These are phyloP conservation scores for Sitophilus oryzae DNA, from an alignment of 1,140 invertebrate species.

Conservation along the genomic window DNA sequence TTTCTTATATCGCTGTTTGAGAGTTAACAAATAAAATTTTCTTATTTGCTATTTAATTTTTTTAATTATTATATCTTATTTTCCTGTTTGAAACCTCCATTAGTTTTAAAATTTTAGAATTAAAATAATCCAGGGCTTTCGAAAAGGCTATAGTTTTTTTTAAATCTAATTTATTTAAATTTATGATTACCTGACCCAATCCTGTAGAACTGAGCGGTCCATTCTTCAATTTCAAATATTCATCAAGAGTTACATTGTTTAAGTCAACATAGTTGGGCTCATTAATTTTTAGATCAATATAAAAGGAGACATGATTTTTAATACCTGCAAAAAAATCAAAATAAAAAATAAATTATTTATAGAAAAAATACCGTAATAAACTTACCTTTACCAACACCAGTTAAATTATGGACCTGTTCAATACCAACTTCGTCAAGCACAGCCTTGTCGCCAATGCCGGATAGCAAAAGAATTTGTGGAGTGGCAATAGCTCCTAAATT, in stretches of 20 bases:
- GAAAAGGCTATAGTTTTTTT: no score
- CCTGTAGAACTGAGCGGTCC: slow-evolving; percentile 56
- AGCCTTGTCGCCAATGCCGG: slow-evolving; percentile 52
- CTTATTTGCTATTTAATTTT: no score
- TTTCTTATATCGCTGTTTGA: no score
- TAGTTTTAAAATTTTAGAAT: no score
- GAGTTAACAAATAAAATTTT: no score
- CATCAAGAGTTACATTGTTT: slow-evolving; percentile 52
- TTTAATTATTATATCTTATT: no score
- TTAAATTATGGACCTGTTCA: slow-evolving; percentile 53
- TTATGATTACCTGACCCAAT: slow-evolving; percentile 32
- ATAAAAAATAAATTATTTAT: neutral
- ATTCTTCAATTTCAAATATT: slow-evolving; percentile 53
- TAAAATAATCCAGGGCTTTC: no score
- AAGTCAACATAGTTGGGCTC: slow-evolving; percentile 52
- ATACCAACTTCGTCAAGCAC: slow-evolving; percentile 49
- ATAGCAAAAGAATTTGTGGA: slow-evolving; percentile 52
- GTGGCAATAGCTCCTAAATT: slow-evolving; percentile 52
- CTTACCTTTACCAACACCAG: slow-evolving; percentile 65
- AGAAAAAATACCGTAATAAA: neutral
- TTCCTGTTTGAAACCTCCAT: no score
- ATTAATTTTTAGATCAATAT: slow-evolving; percentile 47
- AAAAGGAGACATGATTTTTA: slow-evolving; percentile 65
- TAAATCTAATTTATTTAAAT: no score
- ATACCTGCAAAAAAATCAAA: slow-evolving; percentile 41